phyloP scores from a whole-genome alignment of 1,140 invertebrate species.

The Branchinecta lynchi region DNA sequence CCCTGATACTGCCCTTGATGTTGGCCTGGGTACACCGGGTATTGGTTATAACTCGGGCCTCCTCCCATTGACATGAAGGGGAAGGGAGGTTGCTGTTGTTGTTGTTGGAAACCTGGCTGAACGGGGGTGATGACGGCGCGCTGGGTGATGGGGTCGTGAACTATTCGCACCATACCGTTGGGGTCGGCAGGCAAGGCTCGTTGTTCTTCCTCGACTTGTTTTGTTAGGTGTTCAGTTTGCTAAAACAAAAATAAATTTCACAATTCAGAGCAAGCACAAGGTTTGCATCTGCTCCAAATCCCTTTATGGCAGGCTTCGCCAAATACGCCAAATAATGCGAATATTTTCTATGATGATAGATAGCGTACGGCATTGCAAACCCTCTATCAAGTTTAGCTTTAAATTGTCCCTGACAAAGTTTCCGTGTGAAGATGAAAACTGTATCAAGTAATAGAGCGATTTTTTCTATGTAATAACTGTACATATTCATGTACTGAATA shows the following conservation, averaged over 20 bases:
- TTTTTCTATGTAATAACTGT: too few species aligned
- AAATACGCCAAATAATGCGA: too few species aligned
- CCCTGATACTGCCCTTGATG: background rate
- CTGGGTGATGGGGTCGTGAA: conserved; percentile 20
- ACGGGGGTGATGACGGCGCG: conserved; percentile 19
- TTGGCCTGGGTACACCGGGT: background rate
- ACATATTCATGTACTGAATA: too few species aligned
- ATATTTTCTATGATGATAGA: too few species aligned
- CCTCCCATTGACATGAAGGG: background rate
- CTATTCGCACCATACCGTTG: conserved; percentile 21
- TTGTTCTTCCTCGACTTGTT: conserved; percentile 6
- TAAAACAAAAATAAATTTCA: background rate
- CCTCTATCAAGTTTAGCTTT: too few species aligned
- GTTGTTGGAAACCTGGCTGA: background rate
- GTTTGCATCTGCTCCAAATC: too few species aligned
- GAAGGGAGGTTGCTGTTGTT: background rate
- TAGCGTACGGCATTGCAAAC: too few species aligned
- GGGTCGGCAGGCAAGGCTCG: conserved; percentile 7
- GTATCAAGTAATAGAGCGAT: too few species aligned
- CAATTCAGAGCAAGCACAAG: background rate
- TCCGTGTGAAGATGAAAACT: too few species aligned
- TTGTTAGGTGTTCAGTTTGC: background rate
- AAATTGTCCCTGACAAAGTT: too few species aligned
- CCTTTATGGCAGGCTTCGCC: too few species aligned
- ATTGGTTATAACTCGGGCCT: background rate